phyloP scores from a whole-genome alignment of 2,888 invertebrate genomes.

The Apamea sordens region DNA sequence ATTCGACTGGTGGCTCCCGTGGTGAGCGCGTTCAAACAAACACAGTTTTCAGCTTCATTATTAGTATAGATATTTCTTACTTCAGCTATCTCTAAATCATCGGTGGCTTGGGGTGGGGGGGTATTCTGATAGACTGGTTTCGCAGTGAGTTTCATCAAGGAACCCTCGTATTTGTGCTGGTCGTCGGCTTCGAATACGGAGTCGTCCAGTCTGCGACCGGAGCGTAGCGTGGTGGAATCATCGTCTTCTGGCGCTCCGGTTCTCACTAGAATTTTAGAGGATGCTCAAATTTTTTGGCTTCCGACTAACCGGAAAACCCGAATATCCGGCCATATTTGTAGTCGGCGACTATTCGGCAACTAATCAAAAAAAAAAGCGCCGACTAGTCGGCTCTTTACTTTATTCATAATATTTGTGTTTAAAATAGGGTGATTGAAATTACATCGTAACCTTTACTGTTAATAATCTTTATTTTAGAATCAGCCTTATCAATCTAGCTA shows the following conservation, averaged over 20 bases:
- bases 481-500: background rate
- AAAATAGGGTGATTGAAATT: background rate
- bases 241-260: conserved; percentile 68
- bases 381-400: background rate
- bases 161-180: conserved; percentile 80
- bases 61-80: conserved; percentile 48
- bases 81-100: conserved; percentile 56
- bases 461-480: background rate
- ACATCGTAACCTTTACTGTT: background rate
- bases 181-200: conserved; percentile 77
- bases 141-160: conserved; percentile 80
- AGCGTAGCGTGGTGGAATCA: conserved; percentile 59
- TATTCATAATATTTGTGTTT: background rate
- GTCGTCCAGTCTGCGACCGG: conserved; percentile 80
- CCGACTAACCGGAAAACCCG: background rate
- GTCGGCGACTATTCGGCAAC: background rate
- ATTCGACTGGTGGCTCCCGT: background rate
- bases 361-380: background rate
- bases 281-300: background rate
- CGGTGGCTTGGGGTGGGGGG: conserved; percentile 34
- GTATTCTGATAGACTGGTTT: conserved; percentile 66
- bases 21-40: background rate
- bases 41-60: background rate
- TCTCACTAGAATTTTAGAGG: conserved; percentile 67
- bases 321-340: background rate